These are phyloP conservation scores for Astyanax mexicanus DNA, from an alignment of 2,797 vertebrate species.

Conservation along the genomic window DNA sequence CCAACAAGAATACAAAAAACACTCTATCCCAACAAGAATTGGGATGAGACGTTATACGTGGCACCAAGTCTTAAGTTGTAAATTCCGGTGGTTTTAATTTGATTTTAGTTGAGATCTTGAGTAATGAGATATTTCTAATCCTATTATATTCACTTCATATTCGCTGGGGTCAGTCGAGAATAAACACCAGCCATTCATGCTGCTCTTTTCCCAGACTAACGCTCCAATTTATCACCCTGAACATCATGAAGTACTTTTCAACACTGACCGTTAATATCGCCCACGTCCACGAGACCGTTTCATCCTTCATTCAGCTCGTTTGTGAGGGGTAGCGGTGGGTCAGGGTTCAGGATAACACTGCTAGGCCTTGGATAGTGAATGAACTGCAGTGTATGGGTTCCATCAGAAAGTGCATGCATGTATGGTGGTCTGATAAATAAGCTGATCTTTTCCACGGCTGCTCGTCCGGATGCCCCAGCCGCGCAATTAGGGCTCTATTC, in stretches of 20 bases:
- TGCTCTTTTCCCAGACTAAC: conserved; percentile 21
- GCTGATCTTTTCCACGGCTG: conserved; percentile 46
- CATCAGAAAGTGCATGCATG: conserved; percentile 39
- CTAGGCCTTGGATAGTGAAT: conserved; percentile 33
- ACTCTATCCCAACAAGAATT: no score
- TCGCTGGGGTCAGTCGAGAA: neutral
- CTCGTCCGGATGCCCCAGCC: conserved; percentile 34
- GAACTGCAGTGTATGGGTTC: conserved; percentile 47
- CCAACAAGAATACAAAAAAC: no score
- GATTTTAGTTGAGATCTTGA: neutral
- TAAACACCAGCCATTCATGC: neutral
- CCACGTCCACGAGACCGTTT: conserved; percentile 33
- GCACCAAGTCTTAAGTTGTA: neutral
- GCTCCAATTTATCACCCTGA: conserved; percentile 18
- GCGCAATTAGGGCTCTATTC: conserved; percentile 23
- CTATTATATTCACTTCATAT: conserved; percentile 12
- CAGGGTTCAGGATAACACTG: conserved; percentile 27
- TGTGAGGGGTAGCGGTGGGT: conserved; percentile 38
- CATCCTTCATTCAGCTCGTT: conserved; percentile 23
- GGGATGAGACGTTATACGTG: neutral
- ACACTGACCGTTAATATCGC: conserved; percentile 41
- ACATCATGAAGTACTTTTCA: conserved; percentile 24
- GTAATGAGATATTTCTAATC: neutral
- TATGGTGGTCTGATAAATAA: conserved; percentile 62
- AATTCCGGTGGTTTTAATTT: neutral